phyloP scores from a whole-genome alignment of 2,113 vertebrate genomes.

The Nesoenas mayeri region DNA sequence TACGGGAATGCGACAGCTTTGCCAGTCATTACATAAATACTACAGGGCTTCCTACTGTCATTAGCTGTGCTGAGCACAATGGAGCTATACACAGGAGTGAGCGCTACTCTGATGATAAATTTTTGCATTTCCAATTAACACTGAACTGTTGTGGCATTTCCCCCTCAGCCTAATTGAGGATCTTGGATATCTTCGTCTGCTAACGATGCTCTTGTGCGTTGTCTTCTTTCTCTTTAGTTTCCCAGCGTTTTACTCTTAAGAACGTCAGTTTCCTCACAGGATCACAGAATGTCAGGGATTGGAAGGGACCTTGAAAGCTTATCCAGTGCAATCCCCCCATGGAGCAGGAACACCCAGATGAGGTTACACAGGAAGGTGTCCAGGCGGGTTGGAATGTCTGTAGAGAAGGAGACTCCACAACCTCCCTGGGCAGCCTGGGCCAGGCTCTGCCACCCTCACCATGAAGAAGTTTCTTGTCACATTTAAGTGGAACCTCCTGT shows the following conservation, averaged over 20 bases:
- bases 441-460: too few species aligned
- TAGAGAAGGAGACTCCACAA: too few species aligned
- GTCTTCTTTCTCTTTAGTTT: background rate
- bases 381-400: too few species aligned
- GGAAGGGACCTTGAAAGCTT: too few species aligned
- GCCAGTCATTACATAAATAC: slow-evolving; percentile 32
- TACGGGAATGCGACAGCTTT: slow-evolving; percentile 42
- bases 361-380: too few species aligned
- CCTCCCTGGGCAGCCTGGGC: too few species aligned
- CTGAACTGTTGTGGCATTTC: background rate
- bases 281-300: background rate
- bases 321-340: too few species aligned
- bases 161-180: background rate
- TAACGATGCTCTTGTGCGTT: background rate
- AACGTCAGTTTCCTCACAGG: background rate
- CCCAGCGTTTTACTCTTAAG: background rate
- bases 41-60: slow-evolving; percentile 17
- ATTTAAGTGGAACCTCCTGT: too few species aligned
- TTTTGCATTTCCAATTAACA: slow-evolving; percentile 60
- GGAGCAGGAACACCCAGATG: too few species aligned
- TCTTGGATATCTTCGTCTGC: background rate
- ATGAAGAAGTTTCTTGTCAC: too few species aligned
- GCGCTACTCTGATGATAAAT: background rate
- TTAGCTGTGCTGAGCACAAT: slow-evolving; percentile 17
- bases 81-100: background rate